phyloP scores from a whole-genome alignment of 2,797 vertebrate species.

The Alca torda region DNA sequence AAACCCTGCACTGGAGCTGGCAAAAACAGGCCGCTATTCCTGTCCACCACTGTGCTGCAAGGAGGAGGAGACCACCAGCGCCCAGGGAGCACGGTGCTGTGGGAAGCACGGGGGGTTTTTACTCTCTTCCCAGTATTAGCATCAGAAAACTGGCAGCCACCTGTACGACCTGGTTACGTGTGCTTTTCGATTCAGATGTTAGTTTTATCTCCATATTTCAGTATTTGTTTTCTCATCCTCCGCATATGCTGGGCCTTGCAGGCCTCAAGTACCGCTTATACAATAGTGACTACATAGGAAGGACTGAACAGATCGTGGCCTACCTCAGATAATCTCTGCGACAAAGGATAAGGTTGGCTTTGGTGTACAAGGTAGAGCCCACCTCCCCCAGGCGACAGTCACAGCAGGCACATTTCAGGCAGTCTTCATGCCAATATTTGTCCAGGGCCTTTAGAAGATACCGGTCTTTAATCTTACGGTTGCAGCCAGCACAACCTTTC shows the following conservation, averaged over 20 bases:
- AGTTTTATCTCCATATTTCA: neutral
- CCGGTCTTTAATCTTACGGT: slow-evolving; percentile 99
- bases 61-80: neutral
- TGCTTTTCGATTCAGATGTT: neutral
- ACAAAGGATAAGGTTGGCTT: slow-evolving; percentile 98
- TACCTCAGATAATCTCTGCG: slow-evolving; percentile 98
- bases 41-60: accelerated
- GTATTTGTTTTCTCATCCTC: neutral
- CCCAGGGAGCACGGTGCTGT: accelerated
- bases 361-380: slow-evolving; percentile 97
- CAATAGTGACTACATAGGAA: neutral
- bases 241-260: accelerated
- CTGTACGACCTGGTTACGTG: accelerated
- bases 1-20: neutral
- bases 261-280: neutral
- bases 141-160: neutral
- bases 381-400: slow-evolving; percentile 97
- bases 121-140: neutral
- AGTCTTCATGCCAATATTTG: slow-evolving; percentile 99
- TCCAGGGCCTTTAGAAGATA: slow-evolving; percentile 98
- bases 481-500: slow-evolving; percentile 99
- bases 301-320: slow-evolving; percentile 1
- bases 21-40: accelerated
- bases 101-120: accelerated
- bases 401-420: slow-evolving; percentile 96